Evolutionary conservation across 2,888 invertebrate species (phyloP), one percentile per base, ranked within the genome.

Genomic region (Automeris io): DNA sequence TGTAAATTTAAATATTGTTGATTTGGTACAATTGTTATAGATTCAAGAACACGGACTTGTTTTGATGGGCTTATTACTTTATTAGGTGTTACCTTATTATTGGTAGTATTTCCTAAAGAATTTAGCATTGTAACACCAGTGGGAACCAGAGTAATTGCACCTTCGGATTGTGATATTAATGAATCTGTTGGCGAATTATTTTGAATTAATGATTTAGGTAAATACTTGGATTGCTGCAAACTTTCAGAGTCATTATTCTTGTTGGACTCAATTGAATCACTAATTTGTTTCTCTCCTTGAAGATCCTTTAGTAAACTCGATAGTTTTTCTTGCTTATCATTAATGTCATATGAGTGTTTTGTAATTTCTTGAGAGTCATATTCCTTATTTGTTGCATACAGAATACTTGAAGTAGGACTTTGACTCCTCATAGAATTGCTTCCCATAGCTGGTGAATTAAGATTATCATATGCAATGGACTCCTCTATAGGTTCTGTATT

Each of bases 41-140:
- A 70, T 66, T 82, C 83, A 37, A 83, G 48, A 29, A 83, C 51
- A 40, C 74, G 69, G 21, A 83, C 75, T 46, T 61, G 69, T 49
- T 81, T 83, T 16, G 67, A 52, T 33, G 78, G 70, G 48, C 29
- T 35, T 11, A 34, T 34, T 5, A 18, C 18, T 2, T 37, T 32
- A 4, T 34, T 12, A 16, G 16, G 1, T 4, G 13, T 29, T 7
- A 16, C 16, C 8, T 29, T 16, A 29, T 48, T 25, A 67, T 43
- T 18, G 41, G 42, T 40, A 59, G 49, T 34, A 70, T 57, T 61
- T 74, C 69, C 55, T n/a, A 70, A 60, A 26, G 72, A 37, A 32
- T 70, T 61, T 35, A 38, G 36, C 24, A 72, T 61, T 39, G 65
- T 64, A 8, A 58, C 50, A 35, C 56, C 57, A 33, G 33, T 46